Base-by-base conservation (phyloP, 2,797 vertebrate genomes). In the Malacoctenus gilli region DNA sequence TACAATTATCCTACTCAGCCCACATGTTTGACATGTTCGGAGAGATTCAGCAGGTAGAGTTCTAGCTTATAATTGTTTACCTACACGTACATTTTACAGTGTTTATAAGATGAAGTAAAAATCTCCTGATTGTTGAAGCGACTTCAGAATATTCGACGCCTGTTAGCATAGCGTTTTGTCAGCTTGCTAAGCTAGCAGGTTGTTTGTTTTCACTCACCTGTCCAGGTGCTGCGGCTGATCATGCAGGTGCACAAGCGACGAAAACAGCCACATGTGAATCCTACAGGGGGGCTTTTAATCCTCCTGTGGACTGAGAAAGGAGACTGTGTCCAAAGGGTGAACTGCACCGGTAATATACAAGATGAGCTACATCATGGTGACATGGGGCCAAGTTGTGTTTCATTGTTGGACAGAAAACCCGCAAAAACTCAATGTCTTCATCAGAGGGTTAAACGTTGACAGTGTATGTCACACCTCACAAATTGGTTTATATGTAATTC, bases 151-250 rank as follows among this genome's bases (percentile, higher is more conserved):
- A 9, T 41, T 18, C 21, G 3, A 44, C 2, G 30, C 50, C 56
- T 42, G 36, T 34, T 50, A 44, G 50, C 40, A 0, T 48, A 25
- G 20, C 20, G 2, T 58, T n/a, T n/a, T n/a, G n/a, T n/a, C n/a
- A 66, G 69, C 62, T 31, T 23, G 56, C 49, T 68, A 34, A 51
- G 34, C 5, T 52, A 39, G 12, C 0, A 14, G 30, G 10, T 10
- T 10, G 30, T n/a, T n/a, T n/a, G n/a, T n/a, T n/a, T n/a, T n/a
- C 2, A 2, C 35, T 48, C 2, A 13, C 3, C 1, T 2, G 1
- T 22, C 8, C 69, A 90, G 89, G 81, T 72, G 66, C 28, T 91
- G 44, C 42, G 75, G 20, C 13, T 82, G 8, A 14, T 89, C 19
- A 54, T 71, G 68, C 40, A 76, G 5, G 37, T 72, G 37, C 41